phyloP scores from a whole-genome alignment of 2,888 invertebrate species.

The Drosophila recens region DNA sequence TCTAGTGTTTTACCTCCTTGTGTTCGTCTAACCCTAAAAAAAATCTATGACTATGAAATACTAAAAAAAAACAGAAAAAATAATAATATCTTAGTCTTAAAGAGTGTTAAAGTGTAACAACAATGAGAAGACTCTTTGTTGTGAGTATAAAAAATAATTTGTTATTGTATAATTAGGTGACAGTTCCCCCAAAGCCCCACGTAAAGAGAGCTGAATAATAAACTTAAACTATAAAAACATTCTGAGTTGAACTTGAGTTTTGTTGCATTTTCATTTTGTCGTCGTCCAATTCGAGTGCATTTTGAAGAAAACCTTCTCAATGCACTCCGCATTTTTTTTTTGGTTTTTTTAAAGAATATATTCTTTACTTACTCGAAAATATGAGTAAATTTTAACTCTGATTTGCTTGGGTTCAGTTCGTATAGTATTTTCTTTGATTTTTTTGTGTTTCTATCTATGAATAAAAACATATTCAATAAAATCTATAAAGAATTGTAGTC shows the following conservation, averaged over 20 bases:
- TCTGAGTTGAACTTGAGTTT: slow-evolving; percentile 13
- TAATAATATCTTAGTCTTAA: slow-evolving; percentile 32
- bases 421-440: slow-evolving; percentile 23
- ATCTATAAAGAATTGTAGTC: slow-evolving; percentile 37
- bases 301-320: slow-evolving; percentile 8
- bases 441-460: slow-evolving; percentile 26
- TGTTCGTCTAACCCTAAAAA: slow-evolving; percentile 91
- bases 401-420: slow-evolving; percentile 78
- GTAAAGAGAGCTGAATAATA: slow-evolving; percentile 25
- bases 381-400: slow-evolving; percentile 62
- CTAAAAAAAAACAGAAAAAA: slow-evolving; percentile 33
- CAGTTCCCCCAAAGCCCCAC: slow-evolving; percentile 4
- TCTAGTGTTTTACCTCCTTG: slow-evolving; percentile 95
- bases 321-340: slow-evolving; percentile 4
- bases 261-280: slow-evolving; percentile 21
- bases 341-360: slow-evolving; percentile 6
- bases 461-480: slow-evolving; percentile 33
- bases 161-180: slow-evolving; percentile 33
- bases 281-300: slow-evolving; percentile 3
- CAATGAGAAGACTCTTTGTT: slow-evolving; percentile 17
- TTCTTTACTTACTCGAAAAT: slow-evolving; percentile 16
- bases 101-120: slow-evolving; percentile 25
- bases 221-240: slow-evolving; percentile 5
- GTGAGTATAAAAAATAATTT: slow-evolving; percentile 12
- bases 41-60: slow-evolving; percentile 61